Conservation (phyloP, 2,113 vertebrate genomes). For the Gorsachius goisagi region DNA sequence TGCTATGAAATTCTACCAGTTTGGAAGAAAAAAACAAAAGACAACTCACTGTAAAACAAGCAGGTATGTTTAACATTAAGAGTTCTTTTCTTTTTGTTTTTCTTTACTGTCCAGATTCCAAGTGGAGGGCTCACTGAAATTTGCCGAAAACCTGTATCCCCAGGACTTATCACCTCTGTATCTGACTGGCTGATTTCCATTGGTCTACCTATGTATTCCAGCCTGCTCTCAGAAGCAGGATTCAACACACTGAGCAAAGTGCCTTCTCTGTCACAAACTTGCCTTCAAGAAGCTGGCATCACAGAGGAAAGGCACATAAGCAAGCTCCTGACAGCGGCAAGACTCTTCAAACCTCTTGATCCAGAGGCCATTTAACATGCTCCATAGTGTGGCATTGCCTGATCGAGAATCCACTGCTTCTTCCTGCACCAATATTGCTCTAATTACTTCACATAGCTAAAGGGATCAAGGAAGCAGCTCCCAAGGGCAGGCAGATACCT, state of each 20-base stretch:
- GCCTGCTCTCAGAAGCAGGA: constrained; percentile 80
- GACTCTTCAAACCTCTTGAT: constrained; percentile 73
- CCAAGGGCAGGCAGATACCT: constrained; percentile 36
- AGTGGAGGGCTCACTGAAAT: constrained; percentile 92
- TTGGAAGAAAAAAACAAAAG: not conserved
- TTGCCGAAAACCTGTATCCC: constrained; percentile 85
- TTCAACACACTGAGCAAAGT: constrained; percentile 83
- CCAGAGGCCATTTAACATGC: constrained; percentile 69
- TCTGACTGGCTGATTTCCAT: constrained; percentile 93
- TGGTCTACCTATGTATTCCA: constrained; percentile 90
- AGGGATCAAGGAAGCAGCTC: constrained; percentile 36
- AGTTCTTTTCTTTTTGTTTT: not conserved
- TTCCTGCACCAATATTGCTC: constrained; percentile 43
- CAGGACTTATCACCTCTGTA: constrained; percentile 80
- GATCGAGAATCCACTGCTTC: constrained; percentile 49
- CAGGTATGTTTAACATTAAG: not conserved
- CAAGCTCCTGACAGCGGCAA: constrained; percentile 87
- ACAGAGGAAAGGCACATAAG: constrained; percentile 86
- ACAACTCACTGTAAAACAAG: not conserved
- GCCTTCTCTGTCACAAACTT: constrained; percentile 85
- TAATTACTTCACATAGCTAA: constrained; percentile 44
- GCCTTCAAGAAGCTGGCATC: constrained; percentile 85
- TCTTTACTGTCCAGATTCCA: constrained; percentile 82
- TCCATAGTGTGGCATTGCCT: not conserved
- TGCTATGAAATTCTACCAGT: not conserved